These are phyloP conservation scores for Pogonocherus hispidulus DNA, from an alignment of 2,888 invertebrate genomes.

Conservation along the genomic window DNA sequence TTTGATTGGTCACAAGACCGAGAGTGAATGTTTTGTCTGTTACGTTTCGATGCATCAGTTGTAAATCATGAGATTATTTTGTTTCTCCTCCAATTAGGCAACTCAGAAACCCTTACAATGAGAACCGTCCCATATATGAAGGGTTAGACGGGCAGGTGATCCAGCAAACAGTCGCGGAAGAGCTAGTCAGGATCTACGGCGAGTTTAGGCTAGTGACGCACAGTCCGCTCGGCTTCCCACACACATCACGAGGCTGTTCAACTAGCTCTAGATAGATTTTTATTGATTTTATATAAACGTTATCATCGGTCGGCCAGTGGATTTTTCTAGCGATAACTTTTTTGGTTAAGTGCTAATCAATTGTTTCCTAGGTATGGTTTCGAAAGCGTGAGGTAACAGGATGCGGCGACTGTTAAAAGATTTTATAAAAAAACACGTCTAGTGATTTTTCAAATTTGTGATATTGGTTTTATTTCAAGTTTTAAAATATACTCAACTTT, in stretches of 20 bases:
- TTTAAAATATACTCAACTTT: not conserved
- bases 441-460: not conserved
- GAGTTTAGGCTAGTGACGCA: conserved; percentile 15
- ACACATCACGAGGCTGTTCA: not conserved
- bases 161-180: conserved; percentile 48
- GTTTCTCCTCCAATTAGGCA: conserved; percentile 44
- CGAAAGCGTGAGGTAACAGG: not conserved
- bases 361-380: not conserved
- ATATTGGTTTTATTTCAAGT: not conserved
- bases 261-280: not conserved
- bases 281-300: not conserved
- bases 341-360: not conserved
- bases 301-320: not conserved
- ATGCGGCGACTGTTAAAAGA: not conserved
- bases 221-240: not conserved
- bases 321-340: too few species aligned
- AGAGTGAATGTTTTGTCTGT: too few species aligned
- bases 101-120: conserved; percentile 53
- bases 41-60: not conserved
- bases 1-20: too few species aligned
- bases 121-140: conserved; percentile 49
- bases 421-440: not conserved
- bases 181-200: conserved; percentile 45
- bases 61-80: not conserved
- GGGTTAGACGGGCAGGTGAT: conserved; percentile 53